These are phyloP conservation scores for Ricordea florida DNA, from an alignment of 92 coral and sea anemone species.

Conservation along the genomic window DNA sequence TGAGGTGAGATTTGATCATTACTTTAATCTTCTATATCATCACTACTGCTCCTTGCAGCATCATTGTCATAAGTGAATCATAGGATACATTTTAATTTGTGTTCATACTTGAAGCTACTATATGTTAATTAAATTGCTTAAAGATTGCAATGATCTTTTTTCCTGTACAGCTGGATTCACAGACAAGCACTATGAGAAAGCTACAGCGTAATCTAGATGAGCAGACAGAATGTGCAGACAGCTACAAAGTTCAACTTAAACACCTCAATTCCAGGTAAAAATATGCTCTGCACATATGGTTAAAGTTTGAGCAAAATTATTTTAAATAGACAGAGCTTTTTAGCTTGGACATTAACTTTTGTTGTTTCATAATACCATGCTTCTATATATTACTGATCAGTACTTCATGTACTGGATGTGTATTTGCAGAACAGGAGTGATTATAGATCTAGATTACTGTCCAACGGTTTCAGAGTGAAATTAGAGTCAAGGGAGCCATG, in stretches of 20 bases:
- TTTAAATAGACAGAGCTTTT: no score
- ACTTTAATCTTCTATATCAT: background rate
- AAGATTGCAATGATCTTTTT: background rate
- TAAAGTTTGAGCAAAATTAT: no score
- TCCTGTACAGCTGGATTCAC: slow-evolving; percentile 70
- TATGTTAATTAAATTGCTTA: background rate
- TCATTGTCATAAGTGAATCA: background rate
- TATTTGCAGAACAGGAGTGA: no score
- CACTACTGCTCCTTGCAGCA: no score
- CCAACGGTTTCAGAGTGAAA: no score
- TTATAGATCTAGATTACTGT: no score
- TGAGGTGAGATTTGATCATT: slow-evolving; percentile 64
- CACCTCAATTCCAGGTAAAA: slow-evolving; percentile 91
- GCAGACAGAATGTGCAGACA: slow-evolving; percentile 88
- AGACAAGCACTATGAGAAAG: slow-evolving; percentile 74
- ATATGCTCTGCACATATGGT: no score
- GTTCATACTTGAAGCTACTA: background rate
- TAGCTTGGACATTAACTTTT: no score
- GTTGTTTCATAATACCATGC: no score
- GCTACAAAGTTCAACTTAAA: slow-evolving; percentile 89
- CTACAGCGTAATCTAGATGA: slow-evolving; percentile 90
- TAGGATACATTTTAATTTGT: background rate
- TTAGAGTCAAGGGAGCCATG: no score
- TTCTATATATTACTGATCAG: no score
- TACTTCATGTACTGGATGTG: no score